Percentiles rank a stretch among this genome's conserved stretches.
Evolutionary conservation across 2,888 invertebrate species (phyloP).

Genomic region (Patella ulyssiponensis): DNA sequence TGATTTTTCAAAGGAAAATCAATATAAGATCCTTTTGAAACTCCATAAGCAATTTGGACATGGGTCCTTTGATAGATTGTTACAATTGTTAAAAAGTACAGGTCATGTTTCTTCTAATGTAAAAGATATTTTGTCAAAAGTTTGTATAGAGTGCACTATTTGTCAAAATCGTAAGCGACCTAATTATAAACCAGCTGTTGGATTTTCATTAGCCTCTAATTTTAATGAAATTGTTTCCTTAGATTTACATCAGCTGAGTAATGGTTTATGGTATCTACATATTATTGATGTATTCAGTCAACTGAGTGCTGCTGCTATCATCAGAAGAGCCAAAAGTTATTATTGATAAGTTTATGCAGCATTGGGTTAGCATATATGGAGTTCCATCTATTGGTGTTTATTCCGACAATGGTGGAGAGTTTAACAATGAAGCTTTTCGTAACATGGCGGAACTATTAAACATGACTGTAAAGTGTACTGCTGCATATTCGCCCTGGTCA

Average conservation of each 20-base stretch:
- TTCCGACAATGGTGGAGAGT: conserved; percentile 34
- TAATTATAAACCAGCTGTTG: conserved; percentile 8
- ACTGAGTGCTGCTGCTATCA: neutral
- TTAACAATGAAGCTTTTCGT: conserved; percentile 24
- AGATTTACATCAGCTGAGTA: conserved; percentile 1
- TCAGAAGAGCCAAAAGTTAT: neutral
- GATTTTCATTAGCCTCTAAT: neutral
- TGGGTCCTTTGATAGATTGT: neutral
- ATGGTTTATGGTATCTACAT: neutral
- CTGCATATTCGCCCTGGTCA: conserved; percentile 18
- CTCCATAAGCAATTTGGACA: conserved; percentile 10
- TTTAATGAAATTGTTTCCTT: conserved; percentile 7
- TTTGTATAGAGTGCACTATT: neutral
- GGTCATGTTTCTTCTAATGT: neutral
- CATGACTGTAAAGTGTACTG: conserved; percentile 20
- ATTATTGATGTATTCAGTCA: conserved; percentile 6
- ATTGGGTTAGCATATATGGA: conserved; percentile 1
- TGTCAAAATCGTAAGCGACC: conserved; percentile 7
- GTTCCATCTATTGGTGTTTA: conserved; percentile 15
- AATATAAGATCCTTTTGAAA: neutral
- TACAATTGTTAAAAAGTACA: neutral
- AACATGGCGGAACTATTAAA: conserved; percentile 35
- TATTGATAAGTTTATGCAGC: conserved; percentile 1
- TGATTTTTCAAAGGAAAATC: neutral
- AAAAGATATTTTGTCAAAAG: neutral